Percentiles rank a stretch among this genome's conserved stretches.
Conservation (phyloP, 2,113 vertebrate species). For the Charina bottae region DNA sequence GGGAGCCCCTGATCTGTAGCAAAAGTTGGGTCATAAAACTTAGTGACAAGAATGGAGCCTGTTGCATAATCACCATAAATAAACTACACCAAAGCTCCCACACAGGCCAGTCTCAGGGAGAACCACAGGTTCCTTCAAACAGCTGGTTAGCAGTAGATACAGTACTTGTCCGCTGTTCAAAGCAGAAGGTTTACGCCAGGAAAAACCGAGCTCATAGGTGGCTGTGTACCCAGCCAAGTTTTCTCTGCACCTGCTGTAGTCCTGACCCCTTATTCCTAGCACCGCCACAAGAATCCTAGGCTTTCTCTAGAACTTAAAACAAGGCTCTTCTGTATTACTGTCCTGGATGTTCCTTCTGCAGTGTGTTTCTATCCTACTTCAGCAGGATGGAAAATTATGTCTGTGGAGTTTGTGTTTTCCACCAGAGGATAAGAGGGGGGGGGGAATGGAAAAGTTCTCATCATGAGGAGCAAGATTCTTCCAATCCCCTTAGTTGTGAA, state of each 20-base stretch:
- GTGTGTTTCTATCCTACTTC: constrained; percentile 27
- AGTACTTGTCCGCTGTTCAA: constrained; percentile 74
- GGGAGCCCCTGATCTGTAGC: constrained; percentile 48
- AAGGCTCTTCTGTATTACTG: neutral
- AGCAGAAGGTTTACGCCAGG: constrained; percentile 69
- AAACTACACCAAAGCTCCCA: constrained; percentile 62
- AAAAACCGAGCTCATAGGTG: constrained; percentile 74
- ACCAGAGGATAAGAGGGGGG: too few relatives aligned
- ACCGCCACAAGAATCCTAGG: neutral
- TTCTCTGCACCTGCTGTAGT: constrained; percentile 63
- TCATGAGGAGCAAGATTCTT: too few relatives aligned
- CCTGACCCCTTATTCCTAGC: constrained; percentile 21
- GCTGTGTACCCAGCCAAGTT: constrained; percentile 54
- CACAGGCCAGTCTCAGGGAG: constrained; percentile 69
- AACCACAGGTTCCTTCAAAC: constrained; percentile 73
- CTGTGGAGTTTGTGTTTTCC: too few relatives aligned
- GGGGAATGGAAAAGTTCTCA: too few relatives aligned
- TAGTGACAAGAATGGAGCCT: constrained; percentile 63
- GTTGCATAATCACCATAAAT: constrained; percentile 72
- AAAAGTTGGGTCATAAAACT: constrained; percentile 52
- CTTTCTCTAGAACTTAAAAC: constrained; percentile 7
- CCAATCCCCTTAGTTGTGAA: too few relatives aligned
- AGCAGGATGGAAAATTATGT: constrained; percentile 29
- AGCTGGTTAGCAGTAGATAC: constrained; percentile 70
- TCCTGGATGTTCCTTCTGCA: too few relatives aligned